Conservation (phyloP, 2,888 invertebrate genomes). For the Leptopilina drosophilae region DNA sequence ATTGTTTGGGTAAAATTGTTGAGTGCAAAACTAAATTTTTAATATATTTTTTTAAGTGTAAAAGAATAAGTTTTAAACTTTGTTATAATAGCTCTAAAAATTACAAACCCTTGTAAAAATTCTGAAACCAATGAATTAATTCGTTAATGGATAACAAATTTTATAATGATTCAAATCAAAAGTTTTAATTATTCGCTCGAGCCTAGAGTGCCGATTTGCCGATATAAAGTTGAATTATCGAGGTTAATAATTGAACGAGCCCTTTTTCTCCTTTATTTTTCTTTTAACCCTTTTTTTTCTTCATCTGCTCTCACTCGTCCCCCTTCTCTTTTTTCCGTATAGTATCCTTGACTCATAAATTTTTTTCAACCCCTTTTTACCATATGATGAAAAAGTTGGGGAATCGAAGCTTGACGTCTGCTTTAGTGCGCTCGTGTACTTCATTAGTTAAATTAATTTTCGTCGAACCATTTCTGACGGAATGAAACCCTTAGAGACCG, state of each 20-base stretch:
- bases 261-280: neutral
- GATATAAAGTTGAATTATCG: conserved; percentile 71
- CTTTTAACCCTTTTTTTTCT: neutral
- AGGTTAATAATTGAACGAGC: conserved; percentile 66
- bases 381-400: conserved; percentile 15
- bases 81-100: too few relatives aligned
- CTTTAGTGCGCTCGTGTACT: conserved; percentile 46
- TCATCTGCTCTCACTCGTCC: neutral
- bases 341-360: conserved; percentile 17
- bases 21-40: too few relatives aligned
- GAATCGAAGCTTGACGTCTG: conserved; percentile 21
- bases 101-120: too few relatives aligned
- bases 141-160: neutral
- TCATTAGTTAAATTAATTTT: conserved; percentile 70
- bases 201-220: conserved; percentile 68
- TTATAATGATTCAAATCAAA: neutral
- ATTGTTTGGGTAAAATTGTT: too few relatives aligned
- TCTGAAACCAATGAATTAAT: neutral
- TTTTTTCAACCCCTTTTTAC: conserved; percentile 9
- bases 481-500: conserved; percentile 41
- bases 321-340: neutral
- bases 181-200: conserved; percentile 9
- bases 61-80: too few relatives aligned
- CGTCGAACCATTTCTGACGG: conserved; percentile 51
- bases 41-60: too few relatives aligned